Evolutionary conservation across 1,140 invertebrate genomes (phyloP).

Genomic region (Trachelipus rathkii): DNA sequence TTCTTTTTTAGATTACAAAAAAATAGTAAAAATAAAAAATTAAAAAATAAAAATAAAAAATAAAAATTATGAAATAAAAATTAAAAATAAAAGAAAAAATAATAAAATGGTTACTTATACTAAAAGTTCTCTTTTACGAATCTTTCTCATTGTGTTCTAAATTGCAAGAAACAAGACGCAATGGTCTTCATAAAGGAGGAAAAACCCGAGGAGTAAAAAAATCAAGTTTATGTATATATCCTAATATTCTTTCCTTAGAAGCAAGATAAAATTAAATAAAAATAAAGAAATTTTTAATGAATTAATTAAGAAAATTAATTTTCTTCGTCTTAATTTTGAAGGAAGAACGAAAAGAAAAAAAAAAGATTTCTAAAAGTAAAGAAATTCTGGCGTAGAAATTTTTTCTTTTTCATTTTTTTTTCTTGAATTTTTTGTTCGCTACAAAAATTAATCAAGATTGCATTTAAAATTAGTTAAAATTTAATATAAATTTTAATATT

Average conservation of each 20-base stretch:
- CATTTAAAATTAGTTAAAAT: slow-evolving; percentile 14
- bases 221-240: not conserved
- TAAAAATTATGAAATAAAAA: too few relatives aligned
- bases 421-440: not conserved
- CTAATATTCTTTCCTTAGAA: not conserved
- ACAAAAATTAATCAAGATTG: slow-evolving; percentile 8
- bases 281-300: not conserved
- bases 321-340: slow-evolving; percentile 6
- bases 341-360: not conserved
- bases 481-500: slow-evolving; percentile 15
- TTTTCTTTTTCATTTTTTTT: not conserved
- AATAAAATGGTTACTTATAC: too few relatives aligned
- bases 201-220: not conserved
- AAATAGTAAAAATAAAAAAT: too few relatives aligned
- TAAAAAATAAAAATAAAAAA: too few relatives aligned
- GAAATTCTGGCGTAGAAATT: slow-evolving; percentile 2
- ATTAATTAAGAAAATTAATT: not conserved
- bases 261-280: not conserved
- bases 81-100: too few relatives aligned
- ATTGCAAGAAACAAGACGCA: not conserved
- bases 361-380: not conserved
- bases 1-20: too few relatives aligned
- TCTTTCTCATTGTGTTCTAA: not conserved
- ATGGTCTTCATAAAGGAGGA: not conserved
- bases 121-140: not conserved